Evolutionary conservation across 2,888 invertebrate genomes (phyloP), one percentile per base, ranked within the genome.

Genomic region (Phyto melanocephala): DNA sequence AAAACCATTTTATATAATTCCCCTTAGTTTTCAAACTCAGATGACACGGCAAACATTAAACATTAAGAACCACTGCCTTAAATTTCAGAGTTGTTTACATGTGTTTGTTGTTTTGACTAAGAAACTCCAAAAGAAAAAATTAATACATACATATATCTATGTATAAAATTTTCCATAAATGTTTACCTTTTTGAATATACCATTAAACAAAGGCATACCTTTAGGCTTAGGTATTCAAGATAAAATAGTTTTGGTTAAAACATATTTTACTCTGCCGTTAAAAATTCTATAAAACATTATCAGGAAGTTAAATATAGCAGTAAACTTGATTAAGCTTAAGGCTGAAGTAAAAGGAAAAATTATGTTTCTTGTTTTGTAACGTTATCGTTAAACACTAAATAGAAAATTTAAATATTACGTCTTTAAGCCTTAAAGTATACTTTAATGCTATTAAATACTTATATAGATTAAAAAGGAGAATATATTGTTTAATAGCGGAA

Each of bases 141-240:
- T n/a, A n/a, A n/a, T n/a, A n/a, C n/a, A n/a, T n/a, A n/a, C n/a
- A n/a, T n/a, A n/a, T n/a, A n/a, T n/a, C n/a, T n/a, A n/a, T n/a
- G n/a, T n/a, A n/a, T n/a, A n/a, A n/a, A n/a, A n/a, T n/a, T n/a
- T n/a, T n/a, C 4, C 28, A 6, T 28, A 28, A 28, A 28, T 5
- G 6, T 3, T 5, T 28, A 5, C 6, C 6, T 28, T 28, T 28
- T 28, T 28, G 6, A 28, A 75, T 58, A 70, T 54, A 54, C 52
- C 65, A 78, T 79, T 75, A 79, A 82, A 71, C 79, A 82, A 56
- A 65, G 47, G 74, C 74, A 79, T 65, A 79, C 70, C 81, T 82
- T 74, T 15, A 52, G 81, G 81, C 81, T 71, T 15, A 40, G 70
- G 65, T 47, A 56, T 60, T 71, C 52, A 50, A 79, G 75, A 70